Evolutionary conservation across 2,888 invertebrate species (phyloP).

Genomic region (Teleogryllus oceanicus): DNA sequence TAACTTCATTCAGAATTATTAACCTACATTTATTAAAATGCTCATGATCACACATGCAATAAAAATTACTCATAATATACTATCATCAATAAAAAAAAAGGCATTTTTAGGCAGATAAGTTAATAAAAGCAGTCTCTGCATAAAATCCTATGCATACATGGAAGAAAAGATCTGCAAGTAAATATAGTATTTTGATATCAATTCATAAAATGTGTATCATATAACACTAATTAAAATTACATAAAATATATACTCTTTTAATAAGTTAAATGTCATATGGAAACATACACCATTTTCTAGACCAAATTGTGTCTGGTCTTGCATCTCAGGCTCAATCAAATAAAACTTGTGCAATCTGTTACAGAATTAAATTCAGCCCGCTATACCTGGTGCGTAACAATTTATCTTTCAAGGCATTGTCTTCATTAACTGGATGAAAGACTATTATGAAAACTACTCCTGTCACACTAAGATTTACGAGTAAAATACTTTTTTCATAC

Average conservation of each 20-base stretch:
- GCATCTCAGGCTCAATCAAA: background rate
- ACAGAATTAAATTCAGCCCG: background rate
- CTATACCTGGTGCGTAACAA: background rate
- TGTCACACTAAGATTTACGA: background rate
- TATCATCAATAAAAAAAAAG: background rate
- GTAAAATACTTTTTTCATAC: background rate
- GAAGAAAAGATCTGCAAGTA: background rate
- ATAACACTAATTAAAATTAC: too few species aligned
- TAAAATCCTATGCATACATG: too few species aligned
- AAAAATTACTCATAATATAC: background rate
- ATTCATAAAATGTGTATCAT: too few species aligned
- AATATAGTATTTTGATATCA: background rate
- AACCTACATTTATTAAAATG: too few species aligned
- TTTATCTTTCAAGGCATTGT: background rate
- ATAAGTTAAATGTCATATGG: background rate
- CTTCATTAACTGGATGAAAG: background rate
- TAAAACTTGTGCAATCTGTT: background rate
- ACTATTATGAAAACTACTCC: background rate
- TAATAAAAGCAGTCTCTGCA: background rate
- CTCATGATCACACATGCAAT: too few species aligned
- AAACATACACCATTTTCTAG: background rate
- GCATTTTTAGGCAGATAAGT: background rate
- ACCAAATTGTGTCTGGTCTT: too few species aligned
- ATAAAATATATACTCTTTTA: background rate
- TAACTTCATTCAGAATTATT: too few species aligned